Evolutionary conservation across 2,888 invertebrate genomes (phyloP), one percentile per base, ranked within the genome.

Genomic region (Atethmia centrago): DNA sequence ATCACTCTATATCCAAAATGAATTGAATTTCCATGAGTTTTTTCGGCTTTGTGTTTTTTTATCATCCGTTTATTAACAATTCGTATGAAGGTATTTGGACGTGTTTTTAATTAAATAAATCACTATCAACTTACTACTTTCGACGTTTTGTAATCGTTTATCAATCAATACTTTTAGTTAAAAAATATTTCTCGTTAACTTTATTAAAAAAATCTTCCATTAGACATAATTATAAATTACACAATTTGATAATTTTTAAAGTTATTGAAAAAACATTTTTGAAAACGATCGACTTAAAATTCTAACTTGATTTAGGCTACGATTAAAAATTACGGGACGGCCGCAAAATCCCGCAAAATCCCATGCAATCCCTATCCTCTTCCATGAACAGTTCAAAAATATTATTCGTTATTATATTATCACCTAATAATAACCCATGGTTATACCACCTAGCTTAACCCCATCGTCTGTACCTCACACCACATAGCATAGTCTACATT

Each of bases 391-490:
- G 51, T 82, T 80, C 81, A 71, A 83, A 83, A 77, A 49, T 62
- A 71, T 75, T 71, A 77, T 80, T 68, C 59, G 51, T 72, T 74
- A 77, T 80, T 84, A 71, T 77, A 86, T 91, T n/a, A 36, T 91
- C 91, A 91, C 90, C 82, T 91, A 92, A 91, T 88, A 89, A 89
- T 88, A 89, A 89, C 83, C 88, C 90, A 88, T 78, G 78, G 79
- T 83, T 89, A 87, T 86, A 85, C 85, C 90, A 92, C 91, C 80
- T 91, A 92, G 90, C 91, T 91, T 92, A 88, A 90, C 82, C 86
- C 90, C 93, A 93, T 94, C 86, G 89, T 90, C 88, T 90, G 87
- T 89, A 92, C 93, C 94, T 94, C 94, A 95, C 95, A 95, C 94
- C 93, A 94, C 94, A 92, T 92, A 92, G 83, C 89, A 87, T 92